phyloP scores from a whole-genome alignment of 2,888 invertebrate species.

The Coleophora deauratella region DNA sequence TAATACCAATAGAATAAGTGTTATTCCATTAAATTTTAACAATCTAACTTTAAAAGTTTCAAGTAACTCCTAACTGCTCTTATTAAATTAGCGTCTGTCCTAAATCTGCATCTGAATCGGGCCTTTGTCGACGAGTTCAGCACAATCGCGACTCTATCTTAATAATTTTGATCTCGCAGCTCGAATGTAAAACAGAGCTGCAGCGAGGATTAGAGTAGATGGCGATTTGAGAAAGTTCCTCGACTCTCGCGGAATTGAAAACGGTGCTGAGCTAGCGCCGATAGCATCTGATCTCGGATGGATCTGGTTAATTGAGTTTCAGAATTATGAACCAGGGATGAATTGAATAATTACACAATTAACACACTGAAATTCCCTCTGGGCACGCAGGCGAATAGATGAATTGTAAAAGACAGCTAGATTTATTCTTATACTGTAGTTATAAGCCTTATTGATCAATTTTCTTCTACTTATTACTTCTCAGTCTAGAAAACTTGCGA shows the following conservation, averaged over 20 bases:
- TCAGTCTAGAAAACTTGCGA: neutral
- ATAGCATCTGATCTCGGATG: too few relatives aligned
- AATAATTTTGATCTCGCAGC: constrained; percentile 60
- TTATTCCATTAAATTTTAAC: neutral
- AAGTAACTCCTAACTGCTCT: constrained; percentile 46
- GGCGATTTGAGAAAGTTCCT: constrained; percentile 56
- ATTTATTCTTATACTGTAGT: too few relatives aligned
- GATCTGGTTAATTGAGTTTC: too few relatives aligned
- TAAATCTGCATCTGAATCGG: constrained; percentile 64
- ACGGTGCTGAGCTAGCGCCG: too few relatives aligned
- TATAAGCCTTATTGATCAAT: too few relatives aligned
- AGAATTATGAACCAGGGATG: too few relatives aligned
- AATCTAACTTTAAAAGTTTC: constrained; percentile 14
- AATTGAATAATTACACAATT: too few relatives aligned
- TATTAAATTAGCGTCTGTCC: constrained; percentile 61
- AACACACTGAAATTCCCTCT: too few relatives aligned
- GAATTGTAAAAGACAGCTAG: too few relatives aligned
- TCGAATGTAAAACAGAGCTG: constrained; percentile 59
- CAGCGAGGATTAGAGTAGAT: constrained; percentile 48
- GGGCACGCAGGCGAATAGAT: too few relatives aligned
- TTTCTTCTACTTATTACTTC: too few relatives aligned
- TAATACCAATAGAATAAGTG: too few relatives aligned
- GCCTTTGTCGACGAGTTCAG: constrained; percentile 51
- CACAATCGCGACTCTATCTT: constrained; percentile 62
- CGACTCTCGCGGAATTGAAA: constrained; percentile 16